Base-by-base conservation (phyloP, 2,113 vertebrate genomes). In the Pterophyllum scalare region DNA sequence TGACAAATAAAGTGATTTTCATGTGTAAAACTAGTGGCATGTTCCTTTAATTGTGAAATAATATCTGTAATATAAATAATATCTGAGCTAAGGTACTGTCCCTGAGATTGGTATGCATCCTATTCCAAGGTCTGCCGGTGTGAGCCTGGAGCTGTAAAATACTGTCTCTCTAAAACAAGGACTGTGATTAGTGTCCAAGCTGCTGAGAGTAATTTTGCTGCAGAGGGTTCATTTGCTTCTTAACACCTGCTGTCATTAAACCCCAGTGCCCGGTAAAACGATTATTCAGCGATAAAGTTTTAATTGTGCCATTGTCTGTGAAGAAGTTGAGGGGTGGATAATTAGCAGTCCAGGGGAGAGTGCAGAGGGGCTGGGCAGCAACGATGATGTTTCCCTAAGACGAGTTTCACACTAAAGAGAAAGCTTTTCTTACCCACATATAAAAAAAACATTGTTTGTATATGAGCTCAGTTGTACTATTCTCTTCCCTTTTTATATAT, bases 201-300 rank as follows among this genome's bases (percentile, higher is more conserved):
- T 86, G 84, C 77, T 33, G 59, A 64, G 75, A 85, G 67, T 89
- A 81, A 91, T 86, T 92, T 81, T 58, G 65, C 80, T 85, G 80
- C 46, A 74, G 82, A 83, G 81, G 84, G 83, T 87, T 87, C 82
- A 82, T 91, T 88, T 80, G 90, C 82, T 88, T 77, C 72, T 90
- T 83, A 93, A 92, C 83, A 91, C 87, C 80, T 82, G 59, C 80
- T 43, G 80, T 87, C 91, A 92, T 92, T 90, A 92, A 91, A 94
- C 77, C 82, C 72, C 84, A 84, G 80, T 46, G 84, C 40, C 72
- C 85, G 14, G 81, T 67, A 79, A 94, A 94, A 85, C 56, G 82
- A 93, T 94, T 93, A 94, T 89, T 94, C 93, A 93, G 89, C 92
- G 31, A 87, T 91, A 93, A 95, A 94, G 87, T 93, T 93, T 93